Evolutionary conservation across 2,113 vertebrate species (phyloP).

Genomic region (Fregata magnificens): DNA sequence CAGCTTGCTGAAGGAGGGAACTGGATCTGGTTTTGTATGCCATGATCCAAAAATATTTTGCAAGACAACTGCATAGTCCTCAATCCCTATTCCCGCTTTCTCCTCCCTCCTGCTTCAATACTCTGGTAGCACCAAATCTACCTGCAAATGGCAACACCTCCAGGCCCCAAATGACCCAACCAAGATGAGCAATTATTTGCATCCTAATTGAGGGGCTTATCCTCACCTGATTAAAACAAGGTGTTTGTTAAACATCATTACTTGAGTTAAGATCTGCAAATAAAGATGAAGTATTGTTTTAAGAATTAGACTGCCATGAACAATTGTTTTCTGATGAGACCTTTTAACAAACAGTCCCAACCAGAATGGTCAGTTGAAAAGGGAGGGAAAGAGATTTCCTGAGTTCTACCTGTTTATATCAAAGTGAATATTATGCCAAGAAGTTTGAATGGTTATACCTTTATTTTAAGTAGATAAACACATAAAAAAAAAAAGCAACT

Average conservation of each 20-base stretch:
- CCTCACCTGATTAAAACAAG: conserved; percentile 63
- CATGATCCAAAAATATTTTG: neutral
- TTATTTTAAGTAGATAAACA: neutral
- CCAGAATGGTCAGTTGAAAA: neutral
- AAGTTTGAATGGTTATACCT: neutral
- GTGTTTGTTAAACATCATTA: conserved; percentile 76
- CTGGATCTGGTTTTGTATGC: neutral
- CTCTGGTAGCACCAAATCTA: neutral
- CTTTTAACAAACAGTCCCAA: neutral
- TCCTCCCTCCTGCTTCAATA: neutral
- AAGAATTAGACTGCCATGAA: neutral
- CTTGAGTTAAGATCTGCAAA: conserved; percentile 72
- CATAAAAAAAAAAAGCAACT: neutral
- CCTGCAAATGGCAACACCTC: neutral
- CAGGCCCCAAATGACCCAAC: neutral
- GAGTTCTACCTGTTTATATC: conserved; percentile 6
- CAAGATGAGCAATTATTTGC: conserved; percentile 20
- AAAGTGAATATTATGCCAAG: neutral
- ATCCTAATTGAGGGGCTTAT: conserved; percentile 61
- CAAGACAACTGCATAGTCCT: neutral
- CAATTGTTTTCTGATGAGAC: conserved; percentile 45
- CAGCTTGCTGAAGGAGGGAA: neutral
- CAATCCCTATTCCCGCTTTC: neutral
- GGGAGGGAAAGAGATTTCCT: conserved; percentile 11
- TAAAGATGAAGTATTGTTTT: conserved; percentile 65